Percentiles rank a stretch among this genome's conserved stretches.
These are phyloP conservation scores for Micromesistius poutassou DNA, from an alignment of 2,797 vertebrate species.

Conservation along the genomic window DNA sequence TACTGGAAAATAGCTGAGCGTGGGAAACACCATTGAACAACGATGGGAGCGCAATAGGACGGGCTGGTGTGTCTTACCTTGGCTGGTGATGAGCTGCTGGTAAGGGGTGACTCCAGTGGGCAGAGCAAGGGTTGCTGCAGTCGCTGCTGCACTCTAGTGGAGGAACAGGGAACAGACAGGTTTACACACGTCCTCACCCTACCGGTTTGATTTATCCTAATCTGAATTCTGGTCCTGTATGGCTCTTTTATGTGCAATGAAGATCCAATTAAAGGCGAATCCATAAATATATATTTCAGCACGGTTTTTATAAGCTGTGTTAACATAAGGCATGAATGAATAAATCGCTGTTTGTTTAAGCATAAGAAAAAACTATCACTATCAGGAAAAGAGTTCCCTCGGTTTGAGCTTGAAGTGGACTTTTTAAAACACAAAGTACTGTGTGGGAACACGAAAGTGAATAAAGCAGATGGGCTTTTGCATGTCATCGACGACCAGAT, in stretches of 20 bases:
- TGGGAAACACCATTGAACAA: no score
- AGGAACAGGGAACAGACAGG: slow-evolving; percentile 20
- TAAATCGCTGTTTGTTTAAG: not conserved
- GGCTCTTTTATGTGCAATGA: not conserved
- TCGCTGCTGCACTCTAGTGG: slow-evolving; percentile 92
- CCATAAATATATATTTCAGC: not conserved
- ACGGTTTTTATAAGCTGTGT: not conserved
- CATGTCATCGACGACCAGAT: not conserved
- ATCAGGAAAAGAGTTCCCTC: not conserved
- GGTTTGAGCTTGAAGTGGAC: not conserved
- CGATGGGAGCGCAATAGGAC: not conserved
- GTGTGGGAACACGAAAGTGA: not conserved
- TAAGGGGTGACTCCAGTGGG: slow-evolving; percentile 91
- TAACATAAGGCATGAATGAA: not conserved
- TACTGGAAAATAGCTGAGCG: no score
- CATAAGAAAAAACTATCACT: not conserved
- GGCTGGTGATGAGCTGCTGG: slow-evolving; percentile 91
- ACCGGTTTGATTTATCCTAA: not conserved
- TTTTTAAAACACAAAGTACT: not conserved
- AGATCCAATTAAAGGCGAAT: not conserved
- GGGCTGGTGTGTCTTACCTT: slow-evolving; percentile 72
- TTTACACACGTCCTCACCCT: not conserved
- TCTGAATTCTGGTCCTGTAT: not conserved
- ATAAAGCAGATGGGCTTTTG: not conserved
- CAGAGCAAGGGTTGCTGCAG: slow-evolving; percentile 91